Evolutionary conservation across 2,888 invertebrate species (phyloP), one percentile per base, ranked within the genome.

Genomic region (Nomada hirtipes): DNA sequence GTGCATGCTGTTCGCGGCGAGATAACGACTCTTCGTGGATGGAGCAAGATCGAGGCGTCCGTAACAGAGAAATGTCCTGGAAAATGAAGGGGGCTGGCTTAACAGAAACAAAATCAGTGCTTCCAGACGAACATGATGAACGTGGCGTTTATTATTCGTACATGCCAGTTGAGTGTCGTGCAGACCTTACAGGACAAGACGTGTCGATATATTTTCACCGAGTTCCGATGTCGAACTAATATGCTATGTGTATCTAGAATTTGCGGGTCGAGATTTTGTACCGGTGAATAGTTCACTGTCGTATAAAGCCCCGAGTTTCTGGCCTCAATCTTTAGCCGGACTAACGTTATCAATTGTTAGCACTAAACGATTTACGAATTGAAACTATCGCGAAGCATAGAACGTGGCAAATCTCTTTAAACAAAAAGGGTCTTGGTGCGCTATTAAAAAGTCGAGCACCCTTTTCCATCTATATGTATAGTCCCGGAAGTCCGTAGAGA

Each of bases 41-140:
- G 55, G 55, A 53, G 26, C 20, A n/a, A 50, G 10, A 13, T 13
- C 53, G 52, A 65, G 55, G 57, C 42, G 65, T 59, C 61, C 64
- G 20, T 29, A 44, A 50, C 18, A 55, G 42, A 20, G 26, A 60
- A 26, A 23, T 20, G 23, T 65, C 53, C 26, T 13, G 59, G 68
- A 50, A 29, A 59, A 53, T 29, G 67, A 57, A 57, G 55, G 23
- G 63, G 23, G 74, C 73, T 60, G 76, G 73, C 73, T 64, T 76
- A 59, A 68, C 44, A 79, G 70, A 69, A 71, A 60, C 4, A 75
- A 87, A 88, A 88, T 87, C 88, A 87, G 88, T 87, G 87, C 87
- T 87, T 87, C 87, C 87, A 87, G 75, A 84, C 75, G 72, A 82
- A 77, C 64, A 71, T 67, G 83, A 74, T 50, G 74, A 74, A 83